These are phyloP conservation scores for Rhorus exstirpatorius DNA, from an alignment of 2,888 invertebrate genomes.

Conservation along the genomic window DNA sequence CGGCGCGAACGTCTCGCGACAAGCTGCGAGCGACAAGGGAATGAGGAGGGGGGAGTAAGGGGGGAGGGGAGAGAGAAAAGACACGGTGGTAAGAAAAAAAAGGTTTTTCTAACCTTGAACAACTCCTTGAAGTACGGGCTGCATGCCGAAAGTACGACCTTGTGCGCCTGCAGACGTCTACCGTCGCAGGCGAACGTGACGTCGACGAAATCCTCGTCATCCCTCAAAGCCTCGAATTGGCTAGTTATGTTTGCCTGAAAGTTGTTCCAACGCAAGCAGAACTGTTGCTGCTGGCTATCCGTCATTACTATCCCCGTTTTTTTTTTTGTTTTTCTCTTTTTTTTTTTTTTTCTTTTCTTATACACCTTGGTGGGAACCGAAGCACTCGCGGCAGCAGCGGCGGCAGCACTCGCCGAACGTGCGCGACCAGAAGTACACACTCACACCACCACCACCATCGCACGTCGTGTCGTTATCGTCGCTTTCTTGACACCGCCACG, in stretches of 20 bases:
- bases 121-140: conserved; percentile 95
- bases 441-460: conserved; percentile 45
- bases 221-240: conserved; percentile 94
- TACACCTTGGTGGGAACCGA: conserved; percentile 48
- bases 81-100: conserved; percentile 66
- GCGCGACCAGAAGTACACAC: conserved; percentile 55
- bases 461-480: conserved; percentile 60
- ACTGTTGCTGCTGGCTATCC: conserved; percentile 91
- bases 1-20: conserved; percentile 62
- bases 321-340: conserved; percentile 65
- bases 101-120: conserved; percentile 90
- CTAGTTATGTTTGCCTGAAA: conserved; percentile 95
- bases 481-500: conserved; percentile 65
- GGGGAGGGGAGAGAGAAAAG: conserved; percentile 36
- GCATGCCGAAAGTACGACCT: conserved; percentile 94
- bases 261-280: conserved; percentile 96
- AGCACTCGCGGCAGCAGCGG: conserved; percentile 60
- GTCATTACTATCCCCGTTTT: conserved; percentile 82
- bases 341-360: conserved; percentile 64
- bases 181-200: conserved; percentile 95
- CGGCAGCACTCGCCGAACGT: conserved; percentile 54
- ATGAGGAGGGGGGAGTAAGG: conserved; percentile 23
- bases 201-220: conserved; percentile 95
- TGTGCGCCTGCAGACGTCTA: conserved; percentile 93
- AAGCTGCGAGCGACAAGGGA: conserved; percentile 39